These are phyloP conservation scores for Pteropus rufus DNA, from an alignment of 2,797 vertebrate genomes.

Conservation along the genomic window DNA sequence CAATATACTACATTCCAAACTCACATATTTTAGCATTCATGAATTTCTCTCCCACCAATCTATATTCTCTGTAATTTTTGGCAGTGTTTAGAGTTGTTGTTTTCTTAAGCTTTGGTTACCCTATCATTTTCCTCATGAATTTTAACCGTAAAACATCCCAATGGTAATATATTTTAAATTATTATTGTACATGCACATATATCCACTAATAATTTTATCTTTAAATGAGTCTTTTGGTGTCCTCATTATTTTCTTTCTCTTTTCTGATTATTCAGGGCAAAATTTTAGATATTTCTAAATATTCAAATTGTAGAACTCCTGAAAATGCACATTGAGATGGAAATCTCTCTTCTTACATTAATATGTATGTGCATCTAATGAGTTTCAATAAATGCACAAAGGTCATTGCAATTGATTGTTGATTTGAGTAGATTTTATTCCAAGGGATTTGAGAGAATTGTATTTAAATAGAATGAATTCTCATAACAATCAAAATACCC, in stretches of 20 bases:
- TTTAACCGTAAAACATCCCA: neutral
- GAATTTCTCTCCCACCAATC: neutral
- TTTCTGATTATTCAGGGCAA: neutral
- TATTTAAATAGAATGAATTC: neutral
- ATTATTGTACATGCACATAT: neutral
- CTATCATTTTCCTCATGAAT: neutral
- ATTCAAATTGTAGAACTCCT: neutral
- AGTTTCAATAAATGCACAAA: conserved; percentile 28
- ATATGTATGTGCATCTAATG: conserved; percentile 27
- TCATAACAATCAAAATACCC: neutral
- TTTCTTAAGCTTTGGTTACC: neutral
- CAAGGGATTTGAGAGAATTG: neutral
- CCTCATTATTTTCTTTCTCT: neutral
- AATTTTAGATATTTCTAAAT: neutral
- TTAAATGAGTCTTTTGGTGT: neutral
- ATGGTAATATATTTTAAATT: neutral
- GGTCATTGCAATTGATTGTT: conserved; percentile 33
- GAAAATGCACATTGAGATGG: neutral
- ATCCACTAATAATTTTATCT: neutral
- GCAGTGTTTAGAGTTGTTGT: neutral
- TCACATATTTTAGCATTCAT: neutral
- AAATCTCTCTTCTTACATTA: conserved; percentile 10
- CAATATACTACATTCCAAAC: neutral
- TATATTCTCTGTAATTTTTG: neutral
- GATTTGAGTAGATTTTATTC: neutral